Conservation (phyloP, 2,888 invertebrate genomes). For the Conus canariensis region DNA sequence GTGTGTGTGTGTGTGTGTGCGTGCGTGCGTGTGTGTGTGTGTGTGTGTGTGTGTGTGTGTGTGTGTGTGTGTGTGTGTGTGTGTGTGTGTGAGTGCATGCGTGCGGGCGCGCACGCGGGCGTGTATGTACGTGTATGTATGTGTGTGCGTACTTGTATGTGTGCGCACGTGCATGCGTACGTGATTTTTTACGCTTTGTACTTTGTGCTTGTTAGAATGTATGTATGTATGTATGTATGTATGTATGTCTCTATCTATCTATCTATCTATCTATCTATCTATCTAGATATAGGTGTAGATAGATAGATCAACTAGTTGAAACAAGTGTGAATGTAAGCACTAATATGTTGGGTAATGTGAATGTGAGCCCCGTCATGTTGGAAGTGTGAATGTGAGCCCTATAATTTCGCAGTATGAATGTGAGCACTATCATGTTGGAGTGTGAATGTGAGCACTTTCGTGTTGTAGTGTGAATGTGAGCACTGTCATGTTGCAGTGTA, state of each 20-base stretch:
- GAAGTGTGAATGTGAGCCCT: too few relatives aligned
- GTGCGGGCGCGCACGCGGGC: neutral
- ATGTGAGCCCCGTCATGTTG: too few relatives aligned
- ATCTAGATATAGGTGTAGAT: neutral
- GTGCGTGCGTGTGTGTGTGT: neutral
- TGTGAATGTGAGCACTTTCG: too few relatives aligned
- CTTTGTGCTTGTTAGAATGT: neutral
- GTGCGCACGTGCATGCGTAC: neutral
- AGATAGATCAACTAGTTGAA: neutral
- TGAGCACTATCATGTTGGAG: too few relatives aligned
- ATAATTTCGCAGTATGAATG: too few relatives aligned
- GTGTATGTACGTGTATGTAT: conserved; percentile 1
- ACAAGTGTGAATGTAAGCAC: neutral
- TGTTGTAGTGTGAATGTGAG: too few relatives aligned
- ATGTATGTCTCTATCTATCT: neutral
- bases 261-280: neutral
- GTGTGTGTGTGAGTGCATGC: neutral
- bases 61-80: neutral
- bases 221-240: neutral
- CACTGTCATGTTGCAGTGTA: too few relatives aligned
- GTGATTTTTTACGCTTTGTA: neutral
- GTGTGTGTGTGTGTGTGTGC: too few relatives aligned
- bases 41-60: neutral
- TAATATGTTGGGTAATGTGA: neutral
- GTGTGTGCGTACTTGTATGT: neutral